These are phyloP conservation scores for Spatulosminthurus flaviceps DNA, from an alignment of 2,888 invertebrate species.

Conservation along the genomic window DNA sequence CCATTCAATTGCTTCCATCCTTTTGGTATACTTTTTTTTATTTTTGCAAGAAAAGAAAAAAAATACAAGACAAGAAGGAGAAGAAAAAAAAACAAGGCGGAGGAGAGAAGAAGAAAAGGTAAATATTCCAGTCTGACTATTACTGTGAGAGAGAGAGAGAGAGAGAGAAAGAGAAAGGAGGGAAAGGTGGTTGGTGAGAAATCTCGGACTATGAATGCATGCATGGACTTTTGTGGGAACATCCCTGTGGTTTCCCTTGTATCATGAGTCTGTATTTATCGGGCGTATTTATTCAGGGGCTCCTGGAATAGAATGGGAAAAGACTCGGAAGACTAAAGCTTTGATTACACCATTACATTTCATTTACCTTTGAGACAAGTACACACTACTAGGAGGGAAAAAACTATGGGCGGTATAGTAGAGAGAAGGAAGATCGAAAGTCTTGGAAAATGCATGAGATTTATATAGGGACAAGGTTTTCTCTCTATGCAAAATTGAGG, in stretches of 20 bases:
- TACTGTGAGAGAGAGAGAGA: not conserved
- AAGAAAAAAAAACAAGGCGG: no score
- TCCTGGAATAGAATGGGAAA: not conserved
- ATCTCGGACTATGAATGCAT: not conserved
- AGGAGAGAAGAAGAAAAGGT: not conserved
- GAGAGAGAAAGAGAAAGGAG: not conserved
- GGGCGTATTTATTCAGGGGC: not conserved
- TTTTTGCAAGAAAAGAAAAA: no score
- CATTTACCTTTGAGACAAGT: not conserved
- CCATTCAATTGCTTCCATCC: no score
- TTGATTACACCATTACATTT: not conserved
- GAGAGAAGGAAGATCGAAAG: not conserved
- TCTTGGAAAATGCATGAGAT: slow-evolving; percentile 13
- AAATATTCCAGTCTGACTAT: not conserved
- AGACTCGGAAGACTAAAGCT: not conserved
- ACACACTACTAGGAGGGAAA: not conserved
- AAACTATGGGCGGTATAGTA: no score
- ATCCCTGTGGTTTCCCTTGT: not conserved
- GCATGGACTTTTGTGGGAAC: not conserved
- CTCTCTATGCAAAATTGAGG: slow-evolving; percentile 19
- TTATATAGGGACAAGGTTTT: not conserved
- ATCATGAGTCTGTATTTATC: not conserved
- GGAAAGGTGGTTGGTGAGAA: not conserved
- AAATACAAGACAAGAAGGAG: no score
- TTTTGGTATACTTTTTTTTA: no score